Base-by-base conservation (phyloP, 2,797 vertebrate genomes). In the Benthosema pterotum region DNA sequence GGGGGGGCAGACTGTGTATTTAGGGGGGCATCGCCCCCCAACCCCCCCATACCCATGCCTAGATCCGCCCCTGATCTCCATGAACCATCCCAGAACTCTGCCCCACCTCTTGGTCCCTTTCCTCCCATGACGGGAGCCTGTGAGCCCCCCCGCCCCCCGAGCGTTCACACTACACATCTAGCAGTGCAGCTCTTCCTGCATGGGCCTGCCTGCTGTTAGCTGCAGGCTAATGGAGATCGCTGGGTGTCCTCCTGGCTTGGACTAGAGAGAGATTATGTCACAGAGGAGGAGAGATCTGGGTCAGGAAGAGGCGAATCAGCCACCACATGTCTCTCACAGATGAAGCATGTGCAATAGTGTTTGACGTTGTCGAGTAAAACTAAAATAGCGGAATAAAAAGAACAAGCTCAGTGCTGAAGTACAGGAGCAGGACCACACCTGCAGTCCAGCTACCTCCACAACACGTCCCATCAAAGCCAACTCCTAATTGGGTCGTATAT, bases 201-300 rank as follows among this genome's bases (percentile, higher is more conserved):
- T n/a, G n/a, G n/a, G n/a, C n/a, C n/a, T n/a, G 1, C 22, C 22
- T 52, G 57, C 62, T 49, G 57, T 42, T 7, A n/a, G 28, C 11
- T 32, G 9, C 2, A 11, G 14, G 43, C 52, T 52, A 54, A 64
- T 67, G 50, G 53, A 57, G 69, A 74, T 53, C 46, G n/a, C 53
- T 22, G 43, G 14, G 28, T 62, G 64, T 74, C 52, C 46, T 74
- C 52, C 46, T 28, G 47, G 63, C 59, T 25, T 50, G 70, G 62
- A 60, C 17, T 19, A 4, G 51, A 67, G 32, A 49, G n/a, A n/a
- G n/a, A n/a, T n/a, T 11, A 25, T 25, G 43, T 49, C 45, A n/a
- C 12, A 1, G 22, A 5, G 19, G n/a, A 7, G 19, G n/a, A 7
- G 19, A 52, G 51, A 9, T 13, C 28, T 32, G 14, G 15, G 25